Percentiles rank a stretch among this genome's conserved stretches.
phyloP scores from a whole-genome alignment of 2,797 vertebrate species.

The Crypturellus tataupa region DNA sequence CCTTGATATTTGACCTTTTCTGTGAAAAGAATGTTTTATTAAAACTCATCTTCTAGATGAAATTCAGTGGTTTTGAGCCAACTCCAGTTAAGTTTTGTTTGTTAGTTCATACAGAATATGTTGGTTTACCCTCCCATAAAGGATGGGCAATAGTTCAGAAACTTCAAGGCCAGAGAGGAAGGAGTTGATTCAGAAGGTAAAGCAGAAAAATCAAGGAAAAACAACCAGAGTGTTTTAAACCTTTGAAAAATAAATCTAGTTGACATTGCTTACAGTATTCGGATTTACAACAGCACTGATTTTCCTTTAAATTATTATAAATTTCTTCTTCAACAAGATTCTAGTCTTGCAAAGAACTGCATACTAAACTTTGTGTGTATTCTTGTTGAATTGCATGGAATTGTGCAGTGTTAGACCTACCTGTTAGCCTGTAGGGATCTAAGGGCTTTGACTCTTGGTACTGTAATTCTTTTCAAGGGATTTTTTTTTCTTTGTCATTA shows the following conservation, averaged over 20 bases:
- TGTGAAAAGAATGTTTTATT: not conserved
- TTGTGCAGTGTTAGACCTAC: not conserved
- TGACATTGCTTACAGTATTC: not conserved
- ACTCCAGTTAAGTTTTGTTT: not conserved
- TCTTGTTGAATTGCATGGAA: not conserved
- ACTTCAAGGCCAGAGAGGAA: not conserved
- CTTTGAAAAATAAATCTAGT: not conserved
- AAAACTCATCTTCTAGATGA: not conserved
- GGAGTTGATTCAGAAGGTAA: not conserved
- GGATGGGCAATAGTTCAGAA: not conserved
- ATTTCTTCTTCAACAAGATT: not conserved
- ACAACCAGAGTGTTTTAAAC: fast-evolving
- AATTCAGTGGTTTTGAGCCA: not conserved
- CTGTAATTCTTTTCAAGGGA: not conserved
- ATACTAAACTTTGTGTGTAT: not conserved
- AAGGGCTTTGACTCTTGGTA: not conserved
- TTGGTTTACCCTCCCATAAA: not conserved
- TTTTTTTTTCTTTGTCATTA: not conserved
- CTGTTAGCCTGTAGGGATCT: not conserved
- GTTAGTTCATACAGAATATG: not conserved
- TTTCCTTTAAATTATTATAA: not conserved
- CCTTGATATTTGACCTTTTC: not conserved
- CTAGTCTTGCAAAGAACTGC: not conserved
- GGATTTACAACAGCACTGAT: not conserved
- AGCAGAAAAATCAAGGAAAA: not conserved